phyloP scores from a whole-genome alignment of 1,140 invertebrate genomes.

The Zeugodacus cucurbitae region DNA sequence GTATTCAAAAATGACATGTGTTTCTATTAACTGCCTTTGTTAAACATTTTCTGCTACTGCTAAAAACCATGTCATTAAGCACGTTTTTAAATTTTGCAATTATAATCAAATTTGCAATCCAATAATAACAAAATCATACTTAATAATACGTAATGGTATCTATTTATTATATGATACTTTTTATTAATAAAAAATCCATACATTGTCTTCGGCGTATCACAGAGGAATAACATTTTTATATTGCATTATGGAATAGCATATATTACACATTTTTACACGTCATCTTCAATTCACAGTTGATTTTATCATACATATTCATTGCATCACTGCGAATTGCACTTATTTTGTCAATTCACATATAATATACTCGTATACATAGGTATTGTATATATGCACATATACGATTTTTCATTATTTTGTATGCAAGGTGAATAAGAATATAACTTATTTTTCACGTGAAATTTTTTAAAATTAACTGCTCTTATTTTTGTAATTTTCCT shows the following conservation, averaged over 20 bases:
- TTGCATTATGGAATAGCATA: not conserved
- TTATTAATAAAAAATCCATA: not conserved
- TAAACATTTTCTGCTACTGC: not conserved
- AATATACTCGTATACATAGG: not conserved
- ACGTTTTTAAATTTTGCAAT: not conserved
- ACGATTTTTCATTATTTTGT: not conserved
- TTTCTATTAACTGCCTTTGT: not conserved
- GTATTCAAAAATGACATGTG: not conserved
- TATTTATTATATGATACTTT: not conserved
- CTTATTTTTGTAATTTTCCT: not conserved
- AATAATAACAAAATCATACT: not conserved
- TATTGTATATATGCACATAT: not conserved
- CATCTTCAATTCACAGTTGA: not conserved
- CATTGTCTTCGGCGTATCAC: not conserved
- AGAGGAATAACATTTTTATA: not conserved
- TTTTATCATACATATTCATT: not conserved
- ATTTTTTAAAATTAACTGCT: not conserved
- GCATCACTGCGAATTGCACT: slow-evolving; percentile 1
- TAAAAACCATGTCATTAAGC: slow-evolving; percentile 14
- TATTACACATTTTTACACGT: not conserved
- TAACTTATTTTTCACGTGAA: not conserved
- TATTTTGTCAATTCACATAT: not conserved
- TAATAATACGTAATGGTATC: not conserved
- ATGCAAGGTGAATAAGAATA: not conserved
- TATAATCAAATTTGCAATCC: not conserved